A percentile compares a stretch with the other conserved stretches of the same genome.
These are phyloP conservation scores for Leucopsar rothschildi DNA, from an alignment of 2,113 vertebrate species.

Conservation along the genomic window DNA sequence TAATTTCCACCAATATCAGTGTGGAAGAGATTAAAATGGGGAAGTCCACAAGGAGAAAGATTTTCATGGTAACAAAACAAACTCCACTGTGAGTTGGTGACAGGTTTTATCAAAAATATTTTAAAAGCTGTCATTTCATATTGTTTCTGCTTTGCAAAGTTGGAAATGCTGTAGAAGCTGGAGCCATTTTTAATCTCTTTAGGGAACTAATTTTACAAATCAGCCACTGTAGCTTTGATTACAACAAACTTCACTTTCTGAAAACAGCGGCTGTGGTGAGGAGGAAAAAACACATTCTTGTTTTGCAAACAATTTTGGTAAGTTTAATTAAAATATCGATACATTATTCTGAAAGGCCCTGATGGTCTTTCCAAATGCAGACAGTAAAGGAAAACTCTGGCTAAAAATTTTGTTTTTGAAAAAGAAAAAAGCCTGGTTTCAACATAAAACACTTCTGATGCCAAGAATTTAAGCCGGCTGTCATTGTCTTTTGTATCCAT, in stretches of 20 bases:
- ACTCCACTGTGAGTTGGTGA: constrained; percentile 3
- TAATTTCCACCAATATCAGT: constrained; percentile 6
- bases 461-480: constrained; percentile 49
- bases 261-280: neutral
- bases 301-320: neutral
- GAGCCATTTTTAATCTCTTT: neutral
- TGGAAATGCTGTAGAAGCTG: neutral
- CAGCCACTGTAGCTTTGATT: neutral
- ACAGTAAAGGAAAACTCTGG: neutral
- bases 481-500: constrained; percentile 47
- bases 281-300: neutral
- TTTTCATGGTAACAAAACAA: constrained; percentile 5
- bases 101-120: constrained; percentile 36
- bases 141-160: neutral
- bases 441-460: neutral
- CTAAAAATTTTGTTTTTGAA: neutral
- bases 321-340: neutral
- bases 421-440: neutral
- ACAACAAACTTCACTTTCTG: neutral
- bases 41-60: neutral
- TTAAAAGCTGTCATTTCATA: constrained; percentile 23
- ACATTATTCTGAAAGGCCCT: neutral
- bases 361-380: neutral
- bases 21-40: constrained; percentile 35
- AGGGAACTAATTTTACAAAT: neutral